phyloP scores from a whole-genome alignment of 2,888 invertebrate species.

The Lottia gigantea region DNA sequence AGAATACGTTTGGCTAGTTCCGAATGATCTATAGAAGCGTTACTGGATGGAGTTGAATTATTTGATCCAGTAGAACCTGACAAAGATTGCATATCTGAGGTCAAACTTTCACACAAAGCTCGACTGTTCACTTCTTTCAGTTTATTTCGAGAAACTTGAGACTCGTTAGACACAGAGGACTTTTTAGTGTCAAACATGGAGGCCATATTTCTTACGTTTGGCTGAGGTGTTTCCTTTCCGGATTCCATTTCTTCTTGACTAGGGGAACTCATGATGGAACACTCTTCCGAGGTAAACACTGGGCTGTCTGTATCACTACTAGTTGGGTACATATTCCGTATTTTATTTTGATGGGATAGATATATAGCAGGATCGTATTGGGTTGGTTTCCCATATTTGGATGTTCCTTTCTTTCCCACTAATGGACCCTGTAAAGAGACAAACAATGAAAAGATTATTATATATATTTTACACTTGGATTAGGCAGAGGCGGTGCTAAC shows the following conservation, averaged over 20 bases:
- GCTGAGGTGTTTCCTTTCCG: neutral
- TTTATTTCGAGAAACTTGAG: neutral
- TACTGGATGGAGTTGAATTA: neutral
- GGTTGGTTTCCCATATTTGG: conserved; percentile 26
- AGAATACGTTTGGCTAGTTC: conserved; percentile 57
- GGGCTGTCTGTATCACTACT: conserved; percentile 13
- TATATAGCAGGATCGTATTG: conserved; percentile 51
- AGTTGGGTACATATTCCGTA: conserved; percentile 50
- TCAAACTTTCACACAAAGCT: neutral
- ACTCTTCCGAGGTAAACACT: conserved; percentile 14
- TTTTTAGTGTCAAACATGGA: conserved; percentile 30
- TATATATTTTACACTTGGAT: no score
- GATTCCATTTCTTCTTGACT: conserved; percentile 8
- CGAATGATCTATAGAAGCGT: conserved; percentile 37
- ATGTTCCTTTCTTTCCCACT: conserved; percentile 33
- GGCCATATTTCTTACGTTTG: conserved; percentile 16
- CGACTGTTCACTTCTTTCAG: neutral
- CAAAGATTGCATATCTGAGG: neutral
- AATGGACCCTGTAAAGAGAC: neutral
- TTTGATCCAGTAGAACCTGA: neutral
- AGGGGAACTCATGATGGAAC: conserved; percentile 13
- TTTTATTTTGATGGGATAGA: conserved; percentile 55
- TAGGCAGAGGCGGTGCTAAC: no score
- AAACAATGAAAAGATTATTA: no score
- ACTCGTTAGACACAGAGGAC: conserved; percentile 20